Base-by-base conservation (phyloP, 1,140 invertebrate genomes). In the Zaprionus davidi region DNA sequence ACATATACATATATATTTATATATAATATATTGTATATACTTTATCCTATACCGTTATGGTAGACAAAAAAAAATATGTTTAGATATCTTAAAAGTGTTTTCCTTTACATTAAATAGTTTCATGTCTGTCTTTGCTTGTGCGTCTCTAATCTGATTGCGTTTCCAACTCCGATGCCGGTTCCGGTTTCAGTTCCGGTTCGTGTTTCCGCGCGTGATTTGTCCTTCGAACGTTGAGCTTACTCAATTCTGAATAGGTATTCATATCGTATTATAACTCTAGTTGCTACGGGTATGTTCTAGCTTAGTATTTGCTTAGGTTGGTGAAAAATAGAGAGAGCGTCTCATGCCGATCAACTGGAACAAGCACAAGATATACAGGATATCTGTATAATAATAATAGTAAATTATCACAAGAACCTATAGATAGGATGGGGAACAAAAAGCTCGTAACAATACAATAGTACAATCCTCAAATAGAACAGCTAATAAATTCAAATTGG, bases 11-110 rank as follows among this genome's bases (percentile, higher is more conserved):
- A 51, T 46, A 26, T 28, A 17, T 36, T 41, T 11, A 22, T 44
- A n/a, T 49, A 46, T 46, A 46, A 36, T 69, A 24, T 64, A 17
- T 53, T 67, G 15, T 56, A 36, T 66, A 36, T 41, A 53, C 7
- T 46, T 53, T 74, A 76, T 44, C 63, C 78, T 82, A 83, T 60
- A 76, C 69, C 77, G 60, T 77, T 79, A 80, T 78, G 81, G 77
- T 85, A 74, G 74, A 78, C 70, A 79, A 79, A 84, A 85, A 82
- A 81, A 78, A 75, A 57, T 60, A 41, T 68, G 51, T 81, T 70
- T 28, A 64, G 67, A 20, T 53, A 67, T 53, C 57, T 63, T 79
- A 83, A 82, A 83, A 75, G 41, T 78, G 24, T 17, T 58, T 69
- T 60, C 28, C 38, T 65, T 66, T 76, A 77, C 57, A 58, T 64